Percentiles rank a stretch among this genome's conserved stretches.
phyloP scores from a whole-genome alignment of 2,888 invertebrate species.

The Drosophila bunnanda region DNA sequence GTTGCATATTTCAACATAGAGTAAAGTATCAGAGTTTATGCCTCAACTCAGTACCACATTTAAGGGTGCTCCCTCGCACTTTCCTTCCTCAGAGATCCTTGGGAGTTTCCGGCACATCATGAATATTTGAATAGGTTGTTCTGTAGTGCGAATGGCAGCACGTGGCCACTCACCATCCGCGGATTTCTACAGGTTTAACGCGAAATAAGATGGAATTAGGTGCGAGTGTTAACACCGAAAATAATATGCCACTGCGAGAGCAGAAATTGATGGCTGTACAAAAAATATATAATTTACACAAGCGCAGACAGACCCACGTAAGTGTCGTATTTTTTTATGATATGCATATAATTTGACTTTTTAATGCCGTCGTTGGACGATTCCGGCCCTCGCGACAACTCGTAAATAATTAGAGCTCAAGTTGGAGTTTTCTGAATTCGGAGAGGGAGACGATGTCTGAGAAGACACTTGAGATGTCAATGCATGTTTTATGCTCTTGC shows the following conservation, averaged over 20 bases:
- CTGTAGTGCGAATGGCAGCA: slow-evolving; percentile 6
- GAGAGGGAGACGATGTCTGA: not conserved
- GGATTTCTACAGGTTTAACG: not conserved
- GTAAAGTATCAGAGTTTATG: not conserved
- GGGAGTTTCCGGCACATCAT: not conserved
- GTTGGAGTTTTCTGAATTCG: slow-evolving; percentile 7
- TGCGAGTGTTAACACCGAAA: slow-evolving; percentile 62
- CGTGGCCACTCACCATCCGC: slow-evolving; percentile 16
- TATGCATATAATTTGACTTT: slow-evolving; percentile 52
- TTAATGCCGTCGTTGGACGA: slow-evolving; percentile 14
- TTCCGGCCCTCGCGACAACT: slow-evolving; percentile 36
- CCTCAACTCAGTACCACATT: not conserved
- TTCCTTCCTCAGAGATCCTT: not conserved
- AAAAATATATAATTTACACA: slow-evolving; percentile 21
- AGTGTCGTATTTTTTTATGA: slow-evolving; percentile 70
- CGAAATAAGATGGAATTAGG: slow-evolving; percentile 60
- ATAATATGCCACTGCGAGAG: slow-evolving; percentile 37
- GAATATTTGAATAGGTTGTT: slow-evolving; percentile 15
- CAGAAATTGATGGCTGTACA: slow-evolving; percentile 53
- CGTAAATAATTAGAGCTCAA: slow-evolving; percentile 74
- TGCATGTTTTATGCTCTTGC: slow-evolving; percentile 36
- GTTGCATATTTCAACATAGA: not conserved
- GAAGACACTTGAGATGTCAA: slow-evolving; percentile 37
- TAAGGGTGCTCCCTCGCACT: not conserved
- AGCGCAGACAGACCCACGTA: slow-evolving; percentile 54